Evolutionary conservation across 2,888 invertebrate species (phyloP).

Genomic region (Laspeyria flexula): DNA sequence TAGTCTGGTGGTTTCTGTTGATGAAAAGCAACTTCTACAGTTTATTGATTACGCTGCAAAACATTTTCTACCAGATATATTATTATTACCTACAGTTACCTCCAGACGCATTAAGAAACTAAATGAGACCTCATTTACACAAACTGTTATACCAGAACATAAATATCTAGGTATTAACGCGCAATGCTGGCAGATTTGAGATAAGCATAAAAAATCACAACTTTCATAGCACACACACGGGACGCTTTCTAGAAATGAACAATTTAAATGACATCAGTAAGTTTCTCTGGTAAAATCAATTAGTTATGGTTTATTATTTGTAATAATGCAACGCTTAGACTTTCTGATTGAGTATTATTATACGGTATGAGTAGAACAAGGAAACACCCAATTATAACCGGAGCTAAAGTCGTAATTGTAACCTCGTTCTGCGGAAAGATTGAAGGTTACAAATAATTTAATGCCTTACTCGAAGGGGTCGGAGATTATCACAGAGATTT

Average conservation of each 20-base stretch:
- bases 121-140: no score
- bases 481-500: no score
- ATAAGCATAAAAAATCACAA: slow-evolving; percentile 35
- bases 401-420: not conserved
- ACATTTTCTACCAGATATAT: no score
- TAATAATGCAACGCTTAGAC: not conserved
- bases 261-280: slow-evolving; percentile 20
- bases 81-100: no score
- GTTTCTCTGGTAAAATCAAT: slow-evolving; percentile 28
- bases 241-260: slow-evolving; percentile 29
- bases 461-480: no score
- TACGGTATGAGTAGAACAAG: not conserved
- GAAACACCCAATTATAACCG: not conserved
- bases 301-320: slow-evolving; percentile 18
- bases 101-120: no score
- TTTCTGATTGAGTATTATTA: not conserved
- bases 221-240: slow-evolving; percentile 28
- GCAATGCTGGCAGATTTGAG: slow-evolving; percentile 18
- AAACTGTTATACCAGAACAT: slow-evolving; percentile 1
- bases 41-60: no score
- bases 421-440: not conserved
- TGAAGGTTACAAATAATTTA: not conserved
- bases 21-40: no score
- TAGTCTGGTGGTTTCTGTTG: no score
- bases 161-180: slow-evolving; percentile 13